Base-by-base conservation (phyloP, 2,797 vertebrate species). In the Parauchenoglanis ngamensis region DNA sequence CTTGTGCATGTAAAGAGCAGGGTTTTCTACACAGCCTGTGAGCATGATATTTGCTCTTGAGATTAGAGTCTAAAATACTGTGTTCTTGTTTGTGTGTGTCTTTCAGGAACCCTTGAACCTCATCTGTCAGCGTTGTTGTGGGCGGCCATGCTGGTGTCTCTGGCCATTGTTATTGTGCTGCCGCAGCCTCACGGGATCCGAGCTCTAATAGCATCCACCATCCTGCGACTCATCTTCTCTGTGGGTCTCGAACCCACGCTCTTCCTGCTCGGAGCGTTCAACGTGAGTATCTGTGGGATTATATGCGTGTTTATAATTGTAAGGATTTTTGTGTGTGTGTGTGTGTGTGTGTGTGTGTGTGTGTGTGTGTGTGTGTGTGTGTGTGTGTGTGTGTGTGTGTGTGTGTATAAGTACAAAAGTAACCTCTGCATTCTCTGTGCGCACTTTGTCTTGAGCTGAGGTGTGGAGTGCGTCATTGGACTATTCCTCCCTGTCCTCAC, bases 171-270 rank as follows among this genome's bases (percentile, higher is more conserved):
- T 87, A 97, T 99, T 3, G 93, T 97, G 13, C 94, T 99, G 82
- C 98, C 98, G 11, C 98, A 99, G 95, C 98, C 98, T 40, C 98
- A 99, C 0, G 98, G 98, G 85, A 97, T 99, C 93, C 95, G 98
- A 61, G 98, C 98, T 2, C 94, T 99, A 68, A 99, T 99, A 3
- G 98, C 98, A n/a, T 99, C 98, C 86, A 99, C 97, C 4, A 99
- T 99, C 88, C 93, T 99, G 15, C 96, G 98, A 0, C 95, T 99
- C 40, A 99, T 99, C 90, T 99, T 99, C 92, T 99, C 98, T 0
- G 97, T 99, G 0, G 98, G 98, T 25, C 93, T 99, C 57, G 98
- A 99, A 77, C 98, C 98, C 89, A 99, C 98, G 0, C 89, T 99
- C 76, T 97, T 98, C 86, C 95, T 99, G 2, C 96, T 99, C 77